Percentiles rank a stretch among this genome's conserved stretches.
Conservation (phyloP, 1,140 invertebrate species). For the Brachionus angularis region DNA sequence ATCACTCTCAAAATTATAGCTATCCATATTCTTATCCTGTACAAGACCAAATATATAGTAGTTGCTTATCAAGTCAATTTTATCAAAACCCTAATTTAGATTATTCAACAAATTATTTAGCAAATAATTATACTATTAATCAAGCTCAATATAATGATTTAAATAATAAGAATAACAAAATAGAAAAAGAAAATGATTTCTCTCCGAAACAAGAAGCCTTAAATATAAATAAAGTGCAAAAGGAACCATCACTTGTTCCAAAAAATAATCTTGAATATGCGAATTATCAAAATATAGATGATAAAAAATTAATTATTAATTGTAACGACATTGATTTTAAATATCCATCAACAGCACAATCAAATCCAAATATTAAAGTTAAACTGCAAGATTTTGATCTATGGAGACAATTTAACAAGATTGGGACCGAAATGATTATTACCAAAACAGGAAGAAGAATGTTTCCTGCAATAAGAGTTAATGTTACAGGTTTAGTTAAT, state of each 20-base stretch:
- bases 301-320: too few relatives aligned
- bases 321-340: constrained; percentile 35
- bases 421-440: constrained; percentile 98
- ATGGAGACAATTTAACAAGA: constrained; percentile 94
- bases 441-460: constrained; percentile 65
- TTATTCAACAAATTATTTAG: too few relatives aligned
- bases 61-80: background rate
- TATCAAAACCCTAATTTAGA: background rate
- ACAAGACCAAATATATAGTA: constrained; percentile 1
- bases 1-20: background rate
- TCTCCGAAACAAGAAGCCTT: too few relatives aligned
- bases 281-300: too few relatives aligned
- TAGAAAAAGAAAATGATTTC: too few relatives aligned
- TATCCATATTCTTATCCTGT: constrained; percentile 11
- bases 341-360: constrained; percentile 3
- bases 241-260: too few relatives aligned
- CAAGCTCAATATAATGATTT: too few relatives aligned
- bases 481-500: background rate
- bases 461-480: constrained; percentile 16
- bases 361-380: constrained; percentile 34
- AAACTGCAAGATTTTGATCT: constrained; percentile 65
- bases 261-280: too few relatives aligned
- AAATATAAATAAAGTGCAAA: too few relatives aligned
- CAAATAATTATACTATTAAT: too few relatives aligned
- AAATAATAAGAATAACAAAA: too few relatives aligned